Conservation (phyloP, 2,888 invertebrate genomes). For the Tigriopus californicus region DNA sequence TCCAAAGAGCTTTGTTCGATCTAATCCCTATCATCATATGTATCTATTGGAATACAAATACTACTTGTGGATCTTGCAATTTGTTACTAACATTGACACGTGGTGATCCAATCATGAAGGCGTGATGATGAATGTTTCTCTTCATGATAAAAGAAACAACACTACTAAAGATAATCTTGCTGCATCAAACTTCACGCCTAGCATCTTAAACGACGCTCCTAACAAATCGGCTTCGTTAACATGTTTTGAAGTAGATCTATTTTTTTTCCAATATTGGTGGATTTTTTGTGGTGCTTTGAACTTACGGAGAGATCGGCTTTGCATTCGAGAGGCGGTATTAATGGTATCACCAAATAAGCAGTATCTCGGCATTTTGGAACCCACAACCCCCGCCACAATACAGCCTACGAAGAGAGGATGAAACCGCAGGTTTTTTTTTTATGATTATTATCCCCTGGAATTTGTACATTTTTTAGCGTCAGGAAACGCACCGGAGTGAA, state of each 20-base stretch:
- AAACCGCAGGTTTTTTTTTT: too few relatives aligned
- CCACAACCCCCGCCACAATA: constrained; percentile 13
- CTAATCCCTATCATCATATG: background rate
- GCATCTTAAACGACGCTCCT: too few relatives aligned
- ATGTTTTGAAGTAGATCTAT: background rate
- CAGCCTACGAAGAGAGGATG: background rate
- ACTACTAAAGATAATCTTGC: too few relatives aligned
- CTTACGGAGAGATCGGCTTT: background rate
- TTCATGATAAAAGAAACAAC: too few relatives aligned
- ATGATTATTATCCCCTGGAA: too few relatives aligned
- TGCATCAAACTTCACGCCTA: too few relatives aligned
- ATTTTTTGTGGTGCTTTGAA: background rate
- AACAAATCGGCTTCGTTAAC: too few relatives aligned
- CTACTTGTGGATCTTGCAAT: too few relatives aligned
- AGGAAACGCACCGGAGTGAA: background rate
- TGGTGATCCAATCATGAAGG: too few relatives aligned
- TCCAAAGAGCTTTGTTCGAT: background rate
- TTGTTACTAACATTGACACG: too few relatives aligned
- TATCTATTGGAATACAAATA: background rate
- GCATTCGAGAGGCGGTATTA: constrained; percentile 11
- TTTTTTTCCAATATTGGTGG: background rate
- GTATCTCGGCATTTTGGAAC: constrained; percentile 11
- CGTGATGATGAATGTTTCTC: too few relatives aligned
- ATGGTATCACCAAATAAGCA: constrained; percentile 13
- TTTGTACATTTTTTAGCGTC: too few relatives aligned